A percentile compares a stretch with the other conserved stretches of the same genome.
phyloP scores from a whole-genome alignment of 2,888 invertebrate species.

The Chorisops tibialis region DNA sequence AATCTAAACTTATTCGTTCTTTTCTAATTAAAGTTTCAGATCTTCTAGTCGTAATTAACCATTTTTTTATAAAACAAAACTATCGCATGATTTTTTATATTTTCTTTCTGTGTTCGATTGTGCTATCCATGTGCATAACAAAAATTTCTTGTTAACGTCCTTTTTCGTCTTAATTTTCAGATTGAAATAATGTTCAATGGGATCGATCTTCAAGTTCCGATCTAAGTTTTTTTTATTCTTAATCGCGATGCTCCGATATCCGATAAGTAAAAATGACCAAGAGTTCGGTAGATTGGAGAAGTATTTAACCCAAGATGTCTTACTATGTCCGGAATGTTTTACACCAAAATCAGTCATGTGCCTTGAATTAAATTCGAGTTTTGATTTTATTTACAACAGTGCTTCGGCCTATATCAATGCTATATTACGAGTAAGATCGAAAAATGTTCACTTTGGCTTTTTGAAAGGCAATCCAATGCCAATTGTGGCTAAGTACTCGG shows the following conservation, averaged over 20 bases:
- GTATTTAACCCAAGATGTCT: slow-evolving; percentile 23
- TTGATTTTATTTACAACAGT: slow-evolving; percentile 18
- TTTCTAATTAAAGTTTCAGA: no score
- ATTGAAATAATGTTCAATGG: no score
- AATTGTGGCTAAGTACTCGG: slow-evolving; percentile 29
- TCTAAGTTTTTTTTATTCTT: neutral
- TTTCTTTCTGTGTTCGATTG: no score
- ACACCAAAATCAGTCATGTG: slow-evolving; percentile 7
- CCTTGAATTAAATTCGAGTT: neutral
- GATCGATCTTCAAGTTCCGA: neutral
- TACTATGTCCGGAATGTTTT: slow-evolving; percentile 27
- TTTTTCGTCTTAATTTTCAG: no score
- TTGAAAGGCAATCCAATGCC: neutral
- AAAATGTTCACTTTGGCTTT: slow-evolving; percentile 20
- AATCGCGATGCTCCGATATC: slow-evolving; percentile 17
- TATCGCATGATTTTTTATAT: no score
- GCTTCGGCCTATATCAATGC: slow-evolving; percentile 9
- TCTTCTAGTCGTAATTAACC: no score
- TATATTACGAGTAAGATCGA: slow-evolving; percentile 25
- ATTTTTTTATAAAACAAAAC: no score
- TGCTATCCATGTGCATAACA: no score
- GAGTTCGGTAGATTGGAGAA: slow-evolving; percentile 15
- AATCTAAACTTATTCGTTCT: no score
- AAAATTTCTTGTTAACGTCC: no score
- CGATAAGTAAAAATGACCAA: slow-evolving; percentile 24